phyloP scores from a whole-genome alignment of 2,113 vertebrate genomes.

The Hydropotes inermis region DNA sequence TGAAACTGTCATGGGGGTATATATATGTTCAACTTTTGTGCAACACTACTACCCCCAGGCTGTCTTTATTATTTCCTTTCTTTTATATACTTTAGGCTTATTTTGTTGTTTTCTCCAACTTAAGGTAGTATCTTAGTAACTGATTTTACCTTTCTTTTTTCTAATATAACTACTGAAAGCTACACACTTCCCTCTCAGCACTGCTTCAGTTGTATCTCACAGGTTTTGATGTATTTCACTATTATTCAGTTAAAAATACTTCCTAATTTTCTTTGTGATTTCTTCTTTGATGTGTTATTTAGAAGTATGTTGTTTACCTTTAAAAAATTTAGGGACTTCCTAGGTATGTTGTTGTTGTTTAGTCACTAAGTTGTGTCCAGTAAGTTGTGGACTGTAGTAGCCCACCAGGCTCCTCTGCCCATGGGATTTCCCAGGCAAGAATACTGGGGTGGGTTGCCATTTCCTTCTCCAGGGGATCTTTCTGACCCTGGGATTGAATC shows the following conservation, averaged over 20 bases:
- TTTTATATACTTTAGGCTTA: neutral
- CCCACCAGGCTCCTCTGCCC: neutral
- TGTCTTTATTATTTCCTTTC: neutral
- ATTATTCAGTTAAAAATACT: neutral
- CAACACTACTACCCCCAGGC: neutral
- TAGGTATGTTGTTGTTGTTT: neutral
- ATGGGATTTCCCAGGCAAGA: neutral
- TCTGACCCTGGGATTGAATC: neutral
- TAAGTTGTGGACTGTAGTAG: neutral
- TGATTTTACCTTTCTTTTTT: neutral
- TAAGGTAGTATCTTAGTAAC: neutral
- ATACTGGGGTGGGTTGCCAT: neutral
- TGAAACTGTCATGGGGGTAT: neutral
- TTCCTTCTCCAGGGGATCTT: neutral
- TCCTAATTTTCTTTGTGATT: neutral
- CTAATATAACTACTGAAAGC: neutral
- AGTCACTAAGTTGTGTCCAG: neutral
- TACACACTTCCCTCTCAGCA: neutral
- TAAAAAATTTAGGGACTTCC: neutral
- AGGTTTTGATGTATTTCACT: slow-evolving; percentile 3
- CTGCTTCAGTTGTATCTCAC: neutral
- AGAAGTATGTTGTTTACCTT: neutral
- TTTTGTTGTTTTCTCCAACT: neutral
- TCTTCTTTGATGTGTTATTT: neutral
- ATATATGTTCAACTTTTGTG: neutral